phyloP scores from a whole-genome alignment of 2,888 invertebrate genomes.

The Lordiphosa andalusiaca region DNA sequence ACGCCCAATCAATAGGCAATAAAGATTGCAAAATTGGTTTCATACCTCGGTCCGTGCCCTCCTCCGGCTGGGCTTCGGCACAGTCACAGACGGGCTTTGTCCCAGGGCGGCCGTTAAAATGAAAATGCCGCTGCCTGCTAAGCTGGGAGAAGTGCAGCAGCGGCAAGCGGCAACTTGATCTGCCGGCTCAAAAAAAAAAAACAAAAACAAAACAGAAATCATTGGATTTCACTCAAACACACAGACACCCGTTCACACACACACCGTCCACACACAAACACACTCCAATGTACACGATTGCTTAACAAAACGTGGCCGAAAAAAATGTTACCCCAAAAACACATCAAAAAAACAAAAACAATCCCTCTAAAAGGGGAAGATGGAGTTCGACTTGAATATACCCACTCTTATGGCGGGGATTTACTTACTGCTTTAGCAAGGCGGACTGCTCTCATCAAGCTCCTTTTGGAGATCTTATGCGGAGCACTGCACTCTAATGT shows the following conservation, averaged over 20 bases:
- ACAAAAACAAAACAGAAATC: conserved; percentile 39
- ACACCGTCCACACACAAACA: conserved; percentile 8
- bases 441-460: too few relatives aligned
- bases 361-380: conserved; percentile 1
- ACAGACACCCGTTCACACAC: conserved; percentile 1
- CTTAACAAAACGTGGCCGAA: conserved; percentile 38
- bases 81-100: conserved; percentile 9
- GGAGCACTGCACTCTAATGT: too few relatives aligned
- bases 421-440: too few relatives aligned
- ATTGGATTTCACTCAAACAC: conserved; percentile 37
- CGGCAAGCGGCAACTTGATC: conserved; percentile 42
- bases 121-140: conserved; percentile 49
- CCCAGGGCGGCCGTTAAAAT: conserved; percentile 35
- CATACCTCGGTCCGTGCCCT: not conserved
- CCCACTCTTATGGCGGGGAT: too few relatives aligned
- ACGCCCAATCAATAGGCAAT: conserved; percentile 32
- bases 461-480: too few relatives aligned
- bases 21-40: conserved; percentile 39
- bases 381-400: not conserved
- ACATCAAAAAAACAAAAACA: conserved; percentile 16
- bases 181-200: conserved; percentile 10
- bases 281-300: conserved; percentile 13
- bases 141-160: conserved; percentile 31
- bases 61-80: too few relatives aligned
- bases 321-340: conserved; percentile 22